Base-by-base conservation (phyloP, 2,113 vertebrate species). In the Gobio gobio region DNA sequence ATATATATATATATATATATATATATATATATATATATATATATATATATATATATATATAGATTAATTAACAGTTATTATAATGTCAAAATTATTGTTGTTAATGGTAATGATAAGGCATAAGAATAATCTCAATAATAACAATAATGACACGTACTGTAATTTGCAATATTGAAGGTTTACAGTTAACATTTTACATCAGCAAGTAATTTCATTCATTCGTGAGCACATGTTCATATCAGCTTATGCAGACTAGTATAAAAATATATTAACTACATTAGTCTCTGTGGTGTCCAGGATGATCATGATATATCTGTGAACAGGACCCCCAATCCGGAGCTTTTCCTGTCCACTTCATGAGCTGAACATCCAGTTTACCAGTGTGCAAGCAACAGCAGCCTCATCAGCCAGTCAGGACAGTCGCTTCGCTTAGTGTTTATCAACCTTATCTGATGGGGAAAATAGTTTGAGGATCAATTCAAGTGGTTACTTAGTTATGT, bases 321-420 rank as follows among this genome's bases (percentile, higher is more conserved):
- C 95, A 92, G 95, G 93, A 91, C 14, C 64, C 92, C 96, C 94
- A 59, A 24, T 86, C 58, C 16, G 72, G 89, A 90, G 90, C 90
- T 97, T 96, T 94, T 84, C 89, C 91, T 87, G 91, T 92, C 90
- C 91, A 91, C 95, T 86, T 99, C 98, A 99, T 95, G n/a, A 75
- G 80, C 89, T 94, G 95, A 94, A 75, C 91, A 84, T 87, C 73
- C 79, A 72, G 18, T 66, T 40, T 29, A 22, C 73, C 58, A 87
- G 72, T 74, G 68, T 66, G 77, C 29, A 3, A 45, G 49, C 82
- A 81, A 33, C 87, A 89, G 74, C 74, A 85, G 74, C 82, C 79
- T 85, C 63, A 68, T 81, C 24, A 40, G 20, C 77, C n/a, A n/a
- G 36, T 26, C n/a, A n/a, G 82, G 63, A 66, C 24, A 64, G 70